Base-by-base conservation (phyloP, 2,888 invertebrate species). In the Allolobophora icterica region DNA sequence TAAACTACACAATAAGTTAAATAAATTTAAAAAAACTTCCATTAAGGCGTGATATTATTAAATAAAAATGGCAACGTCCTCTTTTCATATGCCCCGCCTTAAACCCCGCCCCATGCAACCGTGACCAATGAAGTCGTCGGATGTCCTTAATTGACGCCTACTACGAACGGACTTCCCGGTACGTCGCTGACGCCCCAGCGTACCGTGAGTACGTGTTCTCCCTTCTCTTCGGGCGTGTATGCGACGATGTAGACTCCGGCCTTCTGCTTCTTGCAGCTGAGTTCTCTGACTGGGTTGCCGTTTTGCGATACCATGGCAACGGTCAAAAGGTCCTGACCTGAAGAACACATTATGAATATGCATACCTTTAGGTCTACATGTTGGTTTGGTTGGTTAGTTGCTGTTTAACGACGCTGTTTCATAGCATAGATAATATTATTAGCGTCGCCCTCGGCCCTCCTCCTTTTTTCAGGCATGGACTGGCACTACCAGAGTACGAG, bases 121-220 rank as follows among this genome's bases (percentile, higher is more conserved):
- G 0, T 71, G 71, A 13, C 24, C 71, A 71, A 71, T n/a, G 71
- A n/a, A 24, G 21, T 24, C 71, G 87, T 35, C 38, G 35, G 87
- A 34, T 87, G 87, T 38, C 35, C 38, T 87, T 38, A 87, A 38
- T 87, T 87, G 87, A 87, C 17, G 34, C 34, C 34, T 3, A 87
- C 4, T 38, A 87, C 11, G 87, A 5, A 98, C 91, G 99, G 99
- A 93, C 98, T 98, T 94, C 98, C 98, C 94, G 98, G 98, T 96
- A 99, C 97, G 96, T 98, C 98, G 91, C 98, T 98, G 93, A 98
- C 98, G 89, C 99, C 99, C 98, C 98, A 99, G 90, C 40, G 98
- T 94, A 98, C 92, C 89, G 92, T 91, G 90, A 95, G 92, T 8
- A 93, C 92, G 92, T 95, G 95, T 42, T 99, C 98, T 93, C 99